A percentile compares a stretch with the other conserved stretches of the same genome.
phyloP scores from a whole-genome alignment of 2,888 invertebrate species.

The Chromoteleia sp. region DNA sequence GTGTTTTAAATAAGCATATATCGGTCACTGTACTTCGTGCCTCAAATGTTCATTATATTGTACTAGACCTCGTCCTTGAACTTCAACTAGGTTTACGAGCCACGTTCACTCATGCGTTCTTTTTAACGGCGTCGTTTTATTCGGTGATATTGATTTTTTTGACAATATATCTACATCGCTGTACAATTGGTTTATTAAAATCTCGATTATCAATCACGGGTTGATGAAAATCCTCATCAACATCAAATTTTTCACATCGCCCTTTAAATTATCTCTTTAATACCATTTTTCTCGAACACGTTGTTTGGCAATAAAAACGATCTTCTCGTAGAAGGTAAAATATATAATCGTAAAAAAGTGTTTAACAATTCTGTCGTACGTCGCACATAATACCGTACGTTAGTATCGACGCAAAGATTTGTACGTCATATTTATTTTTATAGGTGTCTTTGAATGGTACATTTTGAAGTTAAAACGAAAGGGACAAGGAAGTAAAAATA shows the following conservation, averaged over 20 bases:
- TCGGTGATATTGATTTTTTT: slow-evolving; percentile 62
- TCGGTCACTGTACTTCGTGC: slow-evolving; percentile 35
- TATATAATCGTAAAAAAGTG: too few species aligned
- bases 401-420: slow-evolving; percentile 5
- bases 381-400: too few species aligned
- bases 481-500: slow-evolving; percentile 55
- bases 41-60: slow-evolving; percentile 26
- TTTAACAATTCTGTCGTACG: too few species aligned
- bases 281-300: too few species aligned
- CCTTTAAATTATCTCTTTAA: too few species aligned
- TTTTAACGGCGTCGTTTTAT: slow-evolving; percentile 37
- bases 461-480: slow-evolving; percentile 50
- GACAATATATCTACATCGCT: slow-evolving; percentile 20
- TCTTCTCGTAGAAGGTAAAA: too few species aligned
- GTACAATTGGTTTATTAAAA: neutral
- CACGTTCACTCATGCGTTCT: slow-evolving; percentile 38
- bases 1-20: too few species aligned
- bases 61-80: slow-evolving; percentile 58
- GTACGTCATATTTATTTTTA: slow-evolving; percentile 19
- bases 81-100: slow-evolving; percentile 54
- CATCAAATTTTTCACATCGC: neutral
- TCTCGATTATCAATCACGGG: neutral
- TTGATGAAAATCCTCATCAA: neutral
- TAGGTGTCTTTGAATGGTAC: slow-evolving; percentile 7
- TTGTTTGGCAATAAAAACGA: too few species aligned